Base-by-base conservation (phyloP, 2,797 vertebrate genomes). In the Dicrostonyx torquatus region DNA sequence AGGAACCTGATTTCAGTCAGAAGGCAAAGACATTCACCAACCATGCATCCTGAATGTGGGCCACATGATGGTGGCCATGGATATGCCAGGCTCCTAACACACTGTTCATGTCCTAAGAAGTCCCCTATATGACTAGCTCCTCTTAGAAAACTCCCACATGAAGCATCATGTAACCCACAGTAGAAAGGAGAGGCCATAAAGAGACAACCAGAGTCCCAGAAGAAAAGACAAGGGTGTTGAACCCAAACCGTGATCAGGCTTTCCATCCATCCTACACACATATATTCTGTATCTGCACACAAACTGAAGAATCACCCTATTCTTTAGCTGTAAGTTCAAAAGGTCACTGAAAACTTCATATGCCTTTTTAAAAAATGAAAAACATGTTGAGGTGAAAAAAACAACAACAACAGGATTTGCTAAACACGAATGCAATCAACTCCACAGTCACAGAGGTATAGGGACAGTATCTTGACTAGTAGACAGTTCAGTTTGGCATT, bases 361-460 rank as follows among this genome's bases (percentile, higher is more conserved):
- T 22, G n/a, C 58, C 13, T 90, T 93, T 89, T 64, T 77, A 11
- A 6, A 78, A 93, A 83, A 85, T 87, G 80, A 48, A 95, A 94
- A 75, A 96, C 88, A 37, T 60, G n/a, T 76, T 50, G n/a, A 96
- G 58, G 58, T 73, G 24, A 7, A 72, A 72, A 72, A 70, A 70
- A 34, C n/a, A 55, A 55, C 55, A 55, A 7, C 7, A 55, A 55
- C 18, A 55, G n/a, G 40, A 91, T 22, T 79, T 37, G 40, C n/a
- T 82, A 84, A 70, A 94, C 72, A 96, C 89, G 97, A 97, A 97
- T 31, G 70, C 90, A 97, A 97, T 97, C 95, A 97, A 97, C 76
- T 95, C 60, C 55, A 90, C 12, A 89, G 95, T 77, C 90, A 94
- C 64, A 96, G 85, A 20, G 45, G 62, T 62, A 26, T 9, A 22